Base-by-base conservation (phyloP, 2,888 invertebrate species). In the Lycaena phlaeas region DNA sequence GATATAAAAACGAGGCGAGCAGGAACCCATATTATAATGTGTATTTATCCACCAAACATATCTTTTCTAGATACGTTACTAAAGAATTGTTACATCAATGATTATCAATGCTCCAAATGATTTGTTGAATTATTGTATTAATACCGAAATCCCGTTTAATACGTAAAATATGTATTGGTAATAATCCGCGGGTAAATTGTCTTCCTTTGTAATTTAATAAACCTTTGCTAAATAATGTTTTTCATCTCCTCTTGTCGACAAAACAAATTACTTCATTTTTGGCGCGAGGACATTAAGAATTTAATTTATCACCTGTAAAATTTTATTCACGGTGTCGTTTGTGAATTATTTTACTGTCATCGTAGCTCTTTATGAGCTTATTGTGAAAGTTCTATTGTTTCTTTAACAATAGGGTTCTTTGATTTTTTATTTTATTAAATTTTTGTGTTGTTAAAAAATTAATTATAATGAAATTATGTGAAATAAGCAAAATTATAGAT, bases 191-290 rank as follows among this genome's bases (percentile, higher is more conserved):
- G 11, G 25, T 39, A 30, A 39, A 39, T 30, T 29, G 30, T 39
- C 30, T 49, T 44, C 45, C 51, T 47, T 50, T 46, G 57, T 58
- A 59, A 64, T 64, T 69, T 69, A 76, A 72, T 75, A 74, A 72
- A 73, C 61, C 59, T 60, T 59, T 54, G 67, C 59, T 72, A 69
- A 77, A 68, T 74, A 76, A 78, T 77, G 76, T 66, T 71, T 74
- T 78, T 75, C 78, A 78, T 81, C 76, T 79, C 77, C 76, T 67
- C 62, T 64, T 71, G 68, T 68, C 70, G 64, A 59, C 59, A 45
- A 60, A 76, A 81, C 73, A 75, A 78, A 79, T 79, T 77, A 68
- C 76, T 77, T 75, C 64, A 75, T 75, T 75, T 79, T 74, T 77
- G 69, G 68, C 64, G 54, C 60, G 59, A 54, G 55, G 58, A 64